Base-by-base conservation (phyloP, 2,797 vertebrate genomes). In the Hippoglossus hippoglossus region DNA sequence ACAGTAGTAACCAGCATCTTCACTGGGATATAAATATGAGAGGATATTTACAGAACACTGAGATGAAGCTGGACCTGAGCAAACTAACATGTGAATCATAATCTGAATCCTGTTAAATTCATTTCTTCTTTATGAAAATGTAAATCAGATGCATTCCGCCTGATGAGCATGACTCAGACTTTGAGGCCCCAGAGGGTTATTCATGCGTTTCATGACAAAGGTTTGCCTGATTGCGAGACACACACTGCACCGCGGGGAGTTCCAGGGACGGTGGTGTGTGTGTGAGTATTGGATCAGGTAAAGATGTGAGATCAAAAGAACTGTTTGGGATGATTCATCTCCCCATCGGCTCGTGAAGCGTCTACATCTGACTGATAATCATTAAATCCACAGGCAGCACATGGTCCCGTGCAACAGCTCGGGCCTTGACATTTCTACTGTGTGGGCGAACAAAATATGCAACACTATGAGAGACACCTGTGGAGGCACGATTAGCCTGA, bases 201-300 rank as follows among this genome's bases (percentile, higher is more conserved):
- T 87, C 73, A 79, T 81, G 77, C 24, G 19, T 51, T 64, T 84
- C 74, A 70, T 83, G 81, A 88, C 79, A 85, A 85, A 85, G 81
- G 79, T 82, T 70, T 73, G 70, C 61, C 75, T 91, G 87, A 91
- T 85, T 84, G 79, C 58, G 1, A 83, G 85, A 84, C 67, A 61
- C 55, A 79, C 79, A 82, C 55, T 67, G 54, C 77, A 67, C 84
- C 1, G 5, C 63, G 22, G 86, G 87, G 77, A 80, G 64, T 74
- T 80, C 13, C 54, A 64, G 71, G 51, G 80, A 80, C 51, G 56
- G 56, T 58, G 67, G 70, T 63, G 75, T 76, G 61, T 44, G 41
- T 1, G 16, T 44, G 16, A 0, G 41, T 44, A 10, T 5, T 39
- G 84, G 84, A 86, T 89, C 61, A 85, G 67, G 71, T 84, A 75